These are phyloP conservation scores for Pitta sordida DNA, from an alignment of 2,113 vertebrate genomes.

Conservation along the genomic window DNA sequence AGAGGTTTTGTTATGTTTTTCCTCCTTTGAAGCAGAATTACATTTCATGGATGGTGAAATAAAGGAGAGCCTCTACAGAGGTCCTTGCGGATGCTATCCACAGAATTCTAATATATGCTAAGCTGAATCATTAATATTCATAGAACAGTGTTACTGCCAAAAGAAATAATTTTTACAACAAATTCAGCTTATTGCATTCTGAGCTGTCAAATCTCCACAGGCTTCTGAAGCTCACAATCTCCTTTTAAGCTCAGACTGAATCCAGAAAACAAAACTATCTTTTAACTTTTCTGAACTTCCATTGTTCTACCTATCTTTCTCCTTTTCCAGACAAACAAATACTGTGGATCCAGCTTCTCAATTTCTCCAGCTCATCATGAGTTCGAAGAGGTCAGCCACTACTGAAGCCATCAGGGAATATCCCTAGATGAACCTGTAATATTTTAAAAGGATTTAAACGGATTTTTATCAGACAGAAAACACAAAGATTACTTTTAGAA, in stretches of 20 bases:
- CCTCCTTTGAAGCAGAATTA: neutral
- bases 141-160: conserved; percentile 32
- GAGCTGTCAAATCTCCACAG: conserved; percentile 24
- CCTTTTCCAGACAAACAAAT: neutral
- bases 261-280: conserved; percentile 14
- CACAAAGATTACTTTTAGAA: neutral
- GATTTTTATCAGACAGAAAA: neutral
- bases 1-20: neutral
- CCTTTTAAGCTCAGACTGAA: neutral
- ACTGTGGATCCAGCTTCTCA: neutral
- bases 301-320: neutral
- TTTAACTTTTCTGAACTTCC: neutral
- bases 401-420: neutral
- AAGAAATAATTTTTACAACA: conserved; percentile 49
- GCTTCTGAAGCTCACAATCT: neutral
- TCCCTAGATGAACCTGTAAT: neutral
- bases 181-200: conserved; percentile 25
- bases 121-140: conserved; percentile 28
- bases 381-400: neutral
- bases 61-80: neutral
- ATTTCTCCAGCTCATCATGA: neutral
- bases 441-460: neutral
- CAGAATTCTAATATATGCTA: conserved; percentile 28
- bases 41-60: neutral
- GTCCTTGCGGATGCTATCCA: neutral